phyloP scores from a whole-genome alignment of 2,888 invertebrate species.

The Masnerella sp. region DNA sequence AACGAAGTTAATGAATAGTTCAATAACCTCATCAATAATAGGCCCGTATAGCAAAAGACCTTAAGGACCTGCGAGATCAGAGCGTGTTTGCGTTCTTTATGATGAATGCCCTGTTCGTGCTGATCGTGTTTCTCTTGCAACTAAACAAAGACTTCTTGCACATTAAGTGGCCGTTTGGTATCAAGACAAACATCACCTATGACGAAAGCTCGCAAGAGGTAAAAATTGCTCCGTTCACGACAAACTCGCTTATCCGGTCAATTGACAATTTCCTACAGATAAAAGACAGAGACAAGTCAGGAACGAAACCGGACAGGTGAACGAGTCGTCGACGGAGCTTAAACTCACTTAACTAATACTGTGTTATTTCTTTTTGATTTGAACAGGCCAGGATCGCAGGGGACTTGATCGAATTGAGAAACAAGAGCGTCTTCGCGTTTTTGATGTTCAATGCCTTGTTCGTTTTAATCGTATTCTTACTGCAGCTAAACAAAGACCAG shows the following conservation, averaged over 20 bases:
- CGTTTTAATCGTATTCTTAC: constrained; percentile 98
- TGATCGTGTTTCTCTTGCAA: constrained; percentile 98
- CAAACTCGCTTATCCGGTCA: constrained; percentile 37
- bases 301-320: constrained; percentile 47
- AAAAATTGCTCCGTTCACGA: constrained; percentile 79
- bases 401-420: constrained; percentile 95
- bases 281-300: neutral
- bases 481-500: constrained; percentile 99
- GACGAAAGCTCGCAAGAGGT: constrained; percentile 95
- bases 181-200: constrained; percentile 95
- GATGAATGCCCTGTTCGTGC: constrained; percentile 98
- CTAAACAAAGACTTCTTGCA: constrained; percentile 98
- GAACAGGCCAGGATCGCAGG: constrained; percentile 92
- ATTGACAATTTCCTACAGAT: neutral
- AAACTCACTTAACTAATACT: constrained; percentile 67
- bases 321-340: constrained; percentile 61
- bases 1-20: constrained; percentile 20
- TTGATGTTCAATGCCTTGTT: constrained; percentile 99
- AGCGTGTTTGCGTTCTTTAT: constrained; percentile 98
- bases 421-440: constrained; percentile 98
- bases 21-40: constrained; percentile 77
- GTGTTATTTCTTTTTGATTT: constrained; percentile 64
- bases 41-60: constrained; percentile 92
- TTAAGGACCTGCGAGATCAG: constrained; percentile 96
- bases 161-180: constrained; percentile 97